phyloP scores from a whole-genome alignment of 2,888 invertebrate species.

The Phasia obesa region DNA sequence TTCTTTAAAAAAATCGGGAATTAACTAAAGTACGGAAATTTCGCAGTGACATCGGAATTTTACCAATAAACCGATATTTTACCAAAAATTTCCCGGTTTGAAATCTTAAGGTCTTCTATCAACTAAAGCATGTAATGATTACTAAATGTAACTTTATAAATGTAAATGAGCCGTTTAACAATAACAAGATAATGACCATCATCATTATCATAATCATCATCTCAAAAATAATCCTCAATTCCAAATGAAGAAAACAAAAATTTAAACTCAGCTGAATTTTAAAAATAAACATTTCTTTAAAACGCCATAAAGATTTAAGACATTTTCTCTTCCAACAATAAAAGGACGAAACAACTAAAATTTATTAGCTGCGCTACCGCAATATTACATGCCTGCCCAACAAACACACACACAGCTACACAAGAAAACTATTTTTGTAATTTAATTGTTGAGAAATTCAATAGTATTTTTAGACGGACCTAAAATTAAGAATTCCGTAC shows the following conservation, averaged over 20 bases:
- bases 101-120: too few relatives aligned
- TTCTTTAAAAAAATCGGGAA: too few relatives aligned
- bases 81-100: too few relatives aligned
- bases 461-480: conserved; percentile 5
- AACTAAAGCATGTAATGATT: too few relatives aligned
- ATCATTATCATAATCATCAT: conserved; percentile 5
- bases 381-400: conserved; percentile 42
- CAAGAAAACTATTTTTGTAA: not conserved
- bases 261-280: not conserved
- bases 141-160: too few relatives aligned
- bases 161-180: too few relatives aligned
- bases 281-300: not conserved
- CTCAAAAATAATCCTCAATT: not conserved
- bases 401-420: too few relatives aligned
- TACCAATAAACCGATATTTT: too few relatives aligned
- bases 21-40: too few relatives aligned
- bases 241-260: not conserved
- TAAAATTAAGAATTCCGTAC: not conserved
- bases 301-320: not conserved
- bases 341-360: not conserved
- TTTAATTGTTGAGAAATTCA: not conserved
- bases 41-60: too few relatives aligned
- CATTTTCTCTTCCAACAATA: not conserved
- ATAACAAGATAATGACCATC: too few relatives aligned
- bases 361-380: conserved; percentile 10